These are phyloP conservation scores for Nannobrachium achirus DNA, from an alignment of 2,113 vertebrate species.

Conservation along the genomic window DNA sequence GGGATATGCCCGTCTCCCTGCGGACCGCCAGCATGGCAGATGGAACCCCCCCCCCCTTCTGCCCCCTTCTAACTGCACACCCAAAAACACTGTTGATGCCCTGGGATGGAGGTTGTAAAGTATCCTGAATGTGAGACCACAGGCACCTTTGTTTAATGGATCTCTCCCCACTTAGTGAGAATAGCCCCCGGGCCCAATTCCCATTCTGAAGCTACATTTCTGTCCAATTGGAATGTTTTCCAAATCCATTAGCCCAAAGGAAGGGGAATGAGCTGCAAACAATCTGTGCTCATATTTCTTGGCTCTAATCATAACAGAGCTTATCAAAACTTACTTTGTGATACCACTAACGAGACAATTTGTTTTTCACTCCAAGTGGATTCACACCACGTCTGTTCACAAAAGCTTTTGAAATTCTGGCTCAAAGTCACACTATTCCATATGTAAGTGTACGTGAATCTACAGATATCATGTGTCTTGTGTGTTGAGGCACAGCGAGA, in stretches of 20 bases:
- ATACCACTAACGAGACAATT: conserved; percentile 5
- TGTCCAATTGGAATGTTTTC: conserved; percentile 73
- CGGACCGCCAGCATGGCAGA: conserved; percentile 81
- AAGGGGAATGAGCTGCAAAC: conserved; percentile 64
- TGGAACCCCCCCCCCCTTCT: conserved; percentile 75
- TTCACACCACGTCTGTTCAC: conserved; percentile 13
- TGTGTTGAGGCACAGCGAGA: conserved; percentile 22
- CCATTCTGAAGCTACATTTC: conserved; percentile 74
- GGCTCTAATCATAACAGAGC: conserved; percentile 45
- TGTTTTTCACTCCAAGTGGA: conserved; percentile 22
- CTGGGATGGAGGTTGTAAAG: conserved; percentile 78
- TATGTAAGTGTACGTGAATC: background rate
- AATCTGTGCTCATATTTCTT: conserved; percentile 61
- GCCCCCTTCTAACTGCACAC: conserved; percentile 63
- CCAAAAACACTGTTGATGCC: conserved; percentile 76
- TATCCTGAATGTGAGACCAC: conserved; percentile 80
- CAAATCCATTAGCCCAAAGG: conserved; percentile 72
- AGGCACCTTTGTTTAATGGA: conserved; percentile 78
- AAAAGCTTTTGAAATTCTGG: background rate
- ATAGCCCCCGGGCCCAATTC: conserved; percentile 73
- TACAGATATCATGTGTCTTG: conserved; percentile 12
- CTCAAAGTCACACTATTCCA: conserved; percentile 6
- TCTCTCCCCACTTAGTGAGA: conserved; percentile 78
- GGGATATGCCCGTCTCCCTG: conserved; percentile 80
- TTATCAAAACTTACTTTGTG: conserved; percentile 49